Evolutionary conservation across 2,113 vertebrate species (phyloP).

Genomic region (Astur gentilis): DNA sequence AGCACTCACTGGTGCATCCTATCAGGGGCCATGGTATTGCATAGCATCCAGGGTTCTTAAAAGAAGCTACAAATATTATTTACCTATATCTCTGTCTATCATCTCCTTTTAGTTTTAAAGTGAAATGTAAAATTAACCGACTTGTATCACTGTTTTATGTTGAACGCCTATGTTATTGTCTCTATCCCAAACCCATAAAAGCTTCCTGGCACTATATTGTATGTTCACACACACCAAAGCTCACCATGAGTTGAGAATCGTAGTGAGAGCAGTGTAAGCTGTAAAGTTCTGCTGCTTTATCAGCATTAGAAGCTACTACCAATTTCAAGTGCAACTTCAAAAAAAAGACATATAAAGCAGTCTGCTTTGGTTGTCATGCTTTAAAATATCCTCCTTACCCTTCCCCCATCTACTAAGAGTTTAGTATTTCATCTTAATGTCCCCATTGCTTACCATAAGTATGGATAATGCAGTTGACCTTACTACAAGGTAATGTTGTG

Average conservation of each 20-base stretch:
- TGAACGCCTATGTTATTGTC: not conserved
- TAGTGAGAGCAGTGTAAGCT: not conserved
- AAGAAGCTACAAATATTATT: not conserved
- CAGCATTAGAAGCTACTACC: not conserved
- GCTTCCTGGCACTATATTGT: not conserved
- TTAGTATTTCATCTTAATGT: constrained; percentile 48
- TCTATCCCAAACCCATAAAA: not conserved
- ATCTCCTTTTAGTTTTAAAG: not conserved
- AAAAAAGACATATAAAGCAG: not conserved
- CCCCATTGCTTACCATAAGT: not conserved
- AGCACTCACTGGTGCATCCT: not conserved
- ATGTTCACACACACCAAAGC: not conserved
- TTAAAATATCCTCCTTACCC: not conserved
- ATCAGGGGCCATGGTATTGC: not conserved
- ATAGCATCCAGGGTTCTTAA: not conserved
- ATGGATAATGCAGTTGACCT: not conserved
- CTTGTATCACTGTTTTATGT: not conserved
- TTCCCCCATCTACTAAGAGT: not conserved
- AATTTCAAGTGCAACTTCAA: constrained; percentile 19
- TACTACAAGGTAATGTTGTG: not conserved
- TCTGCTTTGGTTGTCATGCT: not conserved
- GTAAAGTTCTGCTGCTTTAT: not conserved
- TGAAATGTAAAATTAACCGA: not conserved
- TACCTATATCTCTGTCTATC: not conserved
- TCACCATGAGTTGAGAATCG: not conserved